Evolutionary conservation across 2,113 vertebrate species (phyloP), one percentile per base, ranked within the genome.

Genomic region (Aphelocoma coerulescens): DNA sequence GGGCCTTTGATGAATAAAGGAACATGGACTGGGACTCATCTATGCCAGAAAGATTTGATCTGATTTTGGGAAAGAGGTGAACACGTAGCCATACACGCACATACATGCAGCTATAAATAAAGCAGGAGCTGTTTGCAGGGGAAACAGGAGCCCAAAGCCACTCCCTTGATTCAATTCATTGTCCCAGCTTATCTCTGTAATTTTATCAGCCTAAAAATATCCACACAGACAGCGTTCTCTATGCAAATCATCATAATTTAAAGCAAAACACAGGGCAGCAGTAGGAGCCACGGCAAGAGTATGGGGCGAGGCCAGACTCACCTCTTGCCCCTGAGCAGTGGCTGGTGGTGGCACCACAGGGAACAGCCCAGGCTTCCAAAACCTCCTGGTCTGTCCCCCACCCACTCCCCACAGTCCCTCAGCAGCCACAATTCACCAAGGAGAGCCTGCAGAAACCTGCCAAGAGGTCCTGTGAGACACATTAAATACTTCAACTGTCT

Each of bases 171-270:
- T 93, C 71, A 78, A 71, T 92, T 90, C 85, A 78, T 76, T 94
- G 82, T 88, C 73, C 73, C 57, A 57, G 32, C 59, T 77, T 91
- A 94, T 71, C 88, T 88, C 76, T 41, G 4, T 93, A 72, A 88
- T 94, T 94, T 92, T 78, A 94, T 90, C 76, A 89, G 69, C 72
- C 90, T 96, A 93, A 93, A 95, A 90, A 94, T 88, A 95, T 1
- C 90, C 76, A 16, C 3, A 2, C 44, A 93, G 83, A 13, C 89
- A 81, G 57, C 2, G 0, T 78, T 93, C 61, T 80, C 37, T 49
- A 76, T 76, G 85, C 85, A 93, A 93, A 88, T 91, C 19, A 44
- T 1, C 23, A 7, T 52, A 4, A 65, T 68, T 78, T 30, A 82
- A 72, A 79, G 35, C 1, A 32, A 82, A 88, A 7, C 67, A 26